Conservation (phyloP, 2,797 vertebrate genomes). For the Pachyuromys duprasi region DNA sequence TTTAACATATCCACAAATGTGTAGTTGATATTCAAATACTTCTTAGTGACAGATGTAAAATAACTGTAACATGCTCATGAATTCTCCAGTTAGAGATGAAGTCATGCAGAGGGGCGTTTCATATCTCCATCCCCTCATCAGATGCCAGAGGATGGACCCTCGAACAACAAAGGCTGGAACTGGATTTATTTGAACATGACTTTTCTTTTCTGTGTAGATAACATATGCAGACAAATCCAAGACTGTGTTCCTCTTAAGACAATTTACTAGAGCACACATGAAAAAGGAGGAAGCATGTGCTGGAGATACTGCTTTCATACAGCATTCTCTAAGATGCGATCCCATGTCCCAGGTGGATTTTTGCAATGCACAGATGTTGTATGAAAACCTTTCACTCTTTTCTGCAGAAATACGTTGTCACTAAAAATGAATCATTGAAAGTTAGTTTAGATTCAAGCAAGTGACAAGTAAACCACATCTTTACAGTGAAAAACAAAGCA, state of each 20-base stretch:
- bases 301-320: neutral
- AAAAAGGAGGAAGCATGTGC: too few relatives aligned
- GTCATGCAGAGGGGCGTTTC: too few relatives aligned
- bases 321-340: neutral
- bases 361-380: neutral
- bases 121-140: neutral
- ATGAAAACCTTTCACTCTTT: neutral
- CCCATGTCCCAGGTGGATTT: neutral
- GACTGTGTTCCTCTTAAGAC: neutral
- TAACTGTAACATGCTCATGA: neutral
- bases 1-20: neutral
- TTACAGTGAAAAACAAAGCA: neutral
- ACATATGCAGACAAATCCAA: neutral
- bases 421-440: neutral
- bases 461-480: neutral
- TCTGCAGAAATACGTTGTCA: too few relatives aligned
- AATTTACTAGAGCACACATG: too few relatives aligned
- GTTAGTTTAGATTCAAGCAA: neutral
- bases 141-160: too few relatives aligned
- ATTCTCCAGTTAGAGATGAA: neutral
- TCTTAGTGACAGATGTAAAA: neutral
- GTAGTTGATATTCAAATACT: neutral
- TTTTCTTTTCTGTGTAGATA: neutral
- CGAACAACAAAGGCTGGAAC: too few relatives aligned
- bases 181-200: neutral